Evolutionary conservation across 2,113 vertebrate genomes (phyloP).

Genomic region (Promerops cafer): DNA sequence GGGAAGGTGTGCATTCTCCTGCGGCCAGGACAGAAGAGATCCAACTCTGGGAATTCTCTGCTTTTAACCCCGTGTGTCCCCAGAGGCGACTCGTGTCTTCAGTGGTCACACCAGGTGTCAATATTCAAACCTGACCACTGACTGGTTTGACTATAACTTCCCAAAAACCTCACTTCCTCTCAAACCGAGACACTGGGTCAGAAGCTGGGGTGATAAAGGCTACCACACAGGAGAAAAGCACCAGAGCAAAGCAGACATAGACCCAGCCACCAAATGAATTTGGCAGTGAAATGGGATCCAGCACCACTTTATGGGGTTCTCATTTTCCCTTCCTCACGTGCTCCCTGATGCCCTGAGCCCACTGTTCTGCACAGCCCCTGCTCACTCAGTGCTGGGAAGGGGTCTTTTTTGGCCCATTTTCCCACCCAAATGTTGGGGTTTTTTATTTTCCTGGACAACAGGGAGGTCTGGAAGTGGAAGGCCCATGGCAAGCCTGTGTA

Average conservation of each 20-base stretch:
- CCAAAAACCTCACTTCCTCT: too few species aligned
- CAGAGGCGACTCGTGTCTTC: too few species aligned
- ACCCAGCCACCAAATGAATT: background rate
- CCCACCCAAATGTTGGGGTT: background rate
- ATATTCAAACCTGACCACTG: too few species aligned
- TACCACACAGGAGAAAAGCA: background rate
- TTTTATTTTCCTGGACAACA: background rate
- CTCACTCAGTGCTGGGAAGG: background rate
- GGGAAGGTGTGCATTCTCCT: too few species aligned
- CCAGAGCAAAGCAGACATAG: background rate
- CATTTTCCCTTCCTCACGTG: fast-evolving
- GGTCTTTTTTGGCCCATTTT: background rate
- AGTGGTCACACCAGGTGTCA: too few species aligned
- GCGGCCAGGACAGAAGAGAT: too few species aligned
- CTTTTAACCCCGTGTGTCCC: too few species aligned
- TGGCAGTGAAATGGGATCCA: background rate
- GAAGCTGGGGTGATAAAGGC: background rate
- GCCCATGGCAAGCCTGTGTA: fast-evolving
- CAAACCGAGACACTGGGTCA: too few species aligned
- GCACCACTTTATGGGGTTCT: background rate
- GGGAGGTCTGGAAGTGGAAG: background rate
- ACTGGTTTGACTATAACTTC: too few species aligned
- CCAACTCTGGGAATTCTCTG: too few species aligned
- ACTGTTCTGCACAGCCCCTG: background rate
- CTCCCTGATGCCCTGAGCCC: background rate